Base-by-base conservation (phyloP, 2,888 invertebrate species). In the Caenorhabditis sp. region DNA sequence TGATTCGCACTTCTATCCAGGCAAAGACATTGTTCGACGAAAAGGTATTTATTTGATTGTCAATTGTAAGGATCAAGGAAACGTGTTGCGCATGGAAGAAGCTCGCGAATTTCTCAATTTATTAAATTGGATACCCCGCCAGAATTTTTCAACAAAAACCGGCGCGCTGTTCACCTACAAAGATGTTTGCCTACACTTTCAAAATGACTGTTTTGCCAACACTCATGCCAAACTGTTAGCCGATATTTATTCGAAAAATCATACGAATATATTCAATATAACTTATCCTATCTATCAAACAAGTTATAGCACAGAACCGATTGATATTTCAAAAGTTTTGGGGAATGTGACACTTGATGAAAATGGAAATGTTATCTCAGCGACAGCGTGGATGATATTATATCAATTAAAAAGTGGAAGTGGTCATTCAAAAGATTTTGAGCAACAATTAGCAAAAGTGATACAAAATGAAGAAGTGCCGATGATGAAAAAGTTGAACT, bases 191-290 rank as follows among this genome's bases (percentile, higher is more conserved):
- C 60, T 80, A 0, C 74, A 65, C 37, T 80, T 80, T 66, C 80
- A 82, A 78, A 84, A 83, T 63, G 76, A 81, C 23, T 85, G 85
- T 51, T 85, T 84, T 69, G 61, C 76, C 17, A 85, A 85, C 64
- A 58, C 77, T 1, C 85, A 85, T 49, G 83, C 78, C 1, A 69
- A 81, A 26, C 66, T 85, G 12, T 62, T 85, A 0, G 83, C 84
- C 1, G 76, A 82, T 21, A 73, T 82, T 6, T 84, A 78, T 63
- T 76, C 81, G 1, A 75, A 80, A 43, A 69, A 70, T 26, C 66
- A 84, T 61, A 69, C 69, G 2, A 43, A 10, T 17, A 57, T 62
- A 14, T 74, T 82, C 63, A 85, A 85, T 60, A 75, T 85, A 23
- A 81, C 83, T 1, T 85, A 68, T 58, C 85, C 85, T 4, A 71